Base-by-base conservation (phyloP, 2,888 invertebrate species). In the Oligia strigilis region DNA sequence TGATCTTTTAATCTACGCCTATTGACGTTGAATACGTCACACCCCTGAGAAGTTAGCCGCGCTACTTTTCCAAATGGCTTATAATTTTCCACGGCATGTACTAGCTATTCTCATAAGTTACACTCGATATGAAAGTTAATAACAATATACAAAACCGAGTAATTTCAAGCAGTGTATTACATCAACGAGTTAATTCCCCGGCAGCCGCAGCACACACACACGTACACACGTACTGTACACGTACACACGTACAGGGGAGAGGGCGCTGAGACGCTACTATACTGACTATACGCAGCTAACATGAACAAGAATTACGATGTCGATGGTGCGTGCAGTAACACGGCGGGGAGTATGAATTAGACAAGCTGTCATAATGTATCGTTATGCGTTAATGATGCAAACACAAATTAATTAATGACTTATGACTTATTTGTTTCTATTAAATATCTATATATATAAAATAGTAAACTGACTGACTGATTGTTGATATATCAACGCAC, bases 281-380 rank as follows among this genome's bases (percentile, higher is more conserved):
- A 36, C 36, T 36, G 36, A 29, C 29, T n/a, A 29, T 62, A 49
- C 49, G 86, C 72, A 23, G 80, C 66, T 80, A 72, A 65, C 84
- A 60, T 81, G 55, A 73, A 72, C 71, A 65, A 74, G 65, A 70
- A 76, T 87, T 77, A 81, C 60, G 73, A 76, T 60, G 49, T 69
- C 65, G 70, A 84, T 77, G 85, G 87, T 83, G 80, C 80, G 76
- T 80, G 84, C 84, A 60, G 66, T 52, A 2, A 23, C 4, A 14
- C 5, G 17, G 0, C 29, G 2, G 0, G 0, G 83, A 14, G 84
- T 74, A 76, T 72, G 0, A 55, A 73, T 36, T 11, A 66, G 66
- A 66, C 36, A 8, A 72, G 17, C 40, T 40, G 17, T 43, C 23
- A 23, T 8, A 14, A 8, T 64, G 36, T 60, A 62, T 5, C 29